A percentile compares a stretch with the other conserved stretches of the same genome.
These are phyloP conservation scores for Nestor notabilis DNA, from an alignment of 2,113 vertebrate genomes.

Conservation along the genomic window DNA sequence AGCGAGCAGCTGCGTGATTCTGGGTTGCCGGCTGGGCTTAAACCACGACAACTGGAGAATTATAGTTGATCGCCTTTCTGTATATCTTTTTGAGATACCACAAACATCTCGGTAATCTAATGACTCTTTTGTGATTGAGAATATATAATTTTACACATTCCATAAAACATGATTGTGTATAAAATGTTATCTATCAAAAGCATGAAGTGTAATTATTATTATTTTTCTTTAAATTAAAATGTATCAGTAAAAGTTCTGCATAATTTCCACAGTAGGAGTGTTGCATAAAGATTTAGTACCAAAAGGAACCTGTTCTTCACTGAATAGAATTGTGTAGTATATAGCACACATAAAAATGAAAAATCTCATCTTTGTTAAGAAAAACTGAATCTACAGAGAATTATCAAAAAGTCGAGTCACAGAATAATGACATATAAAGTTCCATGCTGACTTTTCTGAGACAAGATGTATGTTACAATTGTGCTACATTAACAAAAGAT, in stretches of 20 bases:
- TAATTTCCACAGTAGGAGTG: neutral
- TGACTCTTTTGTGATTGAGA: neutral
- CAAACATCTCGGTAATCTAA: neutral
- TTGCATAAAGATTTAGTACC: neutral
- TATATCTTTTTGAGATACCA: neutral
- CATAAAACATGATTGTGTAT: neutral
- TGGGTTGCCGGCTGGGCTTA: too few species aligned
- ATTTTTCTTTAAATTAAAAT: neutral
- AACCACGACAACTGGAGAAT: too few species aligned
- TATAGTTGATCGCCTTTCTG: neutral
- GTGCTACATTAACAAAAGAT: conserved; percentile 59
- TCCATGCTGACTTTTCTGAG: conserved; percentile 55
- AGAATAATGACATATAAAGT: conserved; percentile 57
- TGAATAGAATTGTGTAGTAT: neutral
- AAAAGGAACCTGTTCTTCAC: neutral
- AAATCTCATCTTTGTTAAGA: neutral
- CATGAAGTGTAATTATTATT: neutral
- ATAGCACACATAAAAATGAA: neutral
- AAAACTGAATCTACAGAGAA: conserved; percentile 23
- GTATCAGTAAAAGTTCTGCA: neutral
- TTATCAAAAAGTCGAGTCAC: conserved; percentile 27
- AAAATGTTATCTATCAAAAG: neutral
- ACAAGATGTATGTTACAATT: conserved; percentile 48
- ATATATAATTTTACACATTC: neutral
- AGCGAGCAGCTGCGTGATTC: too few species aligned